These are phyloP conservation scores for Sitobion miscanthi DNA, from an alignment of 1,140 invertebrate species.

Conservation along the genomic window DNA sequence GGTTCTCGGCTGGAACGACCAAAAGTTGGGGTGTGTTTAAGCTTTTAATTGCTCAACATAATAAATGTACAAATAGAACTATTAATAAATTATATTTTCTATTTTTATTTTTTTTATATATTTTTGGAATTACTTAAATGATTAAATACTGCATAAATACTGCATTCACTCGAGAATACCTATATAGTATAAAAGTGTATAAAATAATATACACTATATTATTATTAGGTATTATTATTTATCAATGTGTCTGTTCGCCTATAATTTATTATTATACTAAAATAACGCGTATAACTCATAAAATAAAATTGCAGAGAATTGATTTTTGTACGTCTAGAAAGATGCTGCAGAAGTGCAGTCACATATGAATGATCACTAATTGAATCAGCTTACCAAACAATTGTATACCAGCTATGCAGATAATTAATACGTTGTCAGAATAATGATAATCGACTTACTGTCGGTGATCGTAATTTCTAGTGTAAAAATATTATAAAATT, in stretches of 20 bases:
- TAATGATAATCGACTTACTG: neutral
- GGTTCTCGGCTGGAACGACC: no score
- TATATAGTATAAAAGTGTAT: no score
- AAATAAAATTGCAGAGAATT: neutral
- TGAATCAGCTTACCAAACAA: neutral
- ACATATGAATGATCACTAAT: neutral
- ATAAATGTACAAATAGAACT: no score
- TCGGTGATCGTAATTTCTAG: neutral
- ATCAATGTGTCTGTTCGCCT: neutral
- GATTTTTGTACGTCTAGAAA: neutral
- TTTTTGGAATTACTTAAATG: neutral
- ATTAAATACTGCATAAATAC: neutral
- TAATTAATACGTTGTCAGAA: neutral
- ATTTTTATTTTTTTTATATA: no score
- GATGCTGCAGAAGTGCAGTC: neutral
- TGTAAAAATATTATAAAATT: neutral
- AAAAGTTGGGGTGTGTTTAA: no score
- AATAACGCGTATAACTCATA: neutral
- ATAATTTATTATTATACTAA: neutral
- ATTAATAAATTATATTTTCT: no score
- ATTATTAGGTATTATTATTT: neutral
- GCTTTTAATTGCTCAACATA: no score
- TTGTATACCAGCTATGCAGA: neutral
- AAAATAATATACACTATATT: no score
- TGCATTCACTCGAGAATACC: neutral